Conservation (phyloP, 2,888 invertebrate species). For the Sicus ferrugineus region DNA sequence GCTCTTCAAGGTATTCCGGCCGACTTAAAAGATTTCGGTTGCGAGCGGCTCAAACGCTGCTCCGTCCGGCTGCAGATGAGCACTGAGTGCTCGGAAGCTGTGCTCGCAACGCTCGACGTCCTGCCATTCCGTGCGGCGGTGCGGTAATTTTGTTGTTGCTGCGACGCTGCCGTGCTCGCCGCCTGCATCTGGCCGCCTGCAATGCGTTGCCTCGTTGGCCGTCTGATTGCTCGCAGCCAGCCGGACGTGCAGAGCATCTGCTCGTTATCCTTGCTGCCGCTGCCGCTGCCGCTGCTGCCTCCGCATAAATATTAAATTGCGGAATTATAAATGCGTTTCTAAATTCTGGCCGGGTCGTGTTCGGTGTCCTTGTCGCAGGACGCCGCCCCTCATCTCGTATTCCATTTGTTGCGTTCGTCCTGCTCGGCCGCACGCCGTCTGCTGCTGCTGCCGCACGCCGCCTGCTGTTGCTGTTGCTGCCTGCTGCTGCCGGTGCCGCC, state of each 20-base stretch:
- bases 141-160: conserved; percentile 5
- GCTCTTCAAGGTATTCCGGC: conserved; percentile 44
- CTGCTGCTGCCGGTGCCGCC: background rate
- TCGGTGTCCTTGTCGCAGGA: background rate
- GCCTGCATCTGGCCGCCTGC: background rate
- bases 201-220: background rate
- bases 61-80: conserved; percentile 23
- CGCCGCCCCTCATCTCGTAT: conserved; percentile 18
- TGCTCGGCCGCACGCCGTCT: background rate
- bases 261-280: background rate
- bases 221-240: background rate
- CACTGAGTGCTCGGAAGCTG: background rate
- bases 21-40: conserved; percentile 43
- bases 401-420: conserved; percentile 21
- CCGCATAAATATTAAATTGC: conserved; percentile 38
- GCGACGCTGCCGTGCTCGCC: background rate
- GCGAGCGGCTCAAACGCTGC: conserved; percentile 24
- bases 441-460: background rate
- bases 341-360: background rate
- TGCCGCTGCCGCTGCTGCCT: conserved; percentile 32
- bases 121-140: conserved; percentile 35
- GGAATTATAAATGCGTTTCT: conserved; percentile 35
- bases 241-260: conserved; percentile 24
- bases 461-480: conserved; percentile 37
- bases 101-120: conserved; percentile 35